These are phyloP conservation scores for Agriopis aurantiaria DNA, from an alignment of 2,888 invertebrate species.

Conservation along the genomic window DNA sequence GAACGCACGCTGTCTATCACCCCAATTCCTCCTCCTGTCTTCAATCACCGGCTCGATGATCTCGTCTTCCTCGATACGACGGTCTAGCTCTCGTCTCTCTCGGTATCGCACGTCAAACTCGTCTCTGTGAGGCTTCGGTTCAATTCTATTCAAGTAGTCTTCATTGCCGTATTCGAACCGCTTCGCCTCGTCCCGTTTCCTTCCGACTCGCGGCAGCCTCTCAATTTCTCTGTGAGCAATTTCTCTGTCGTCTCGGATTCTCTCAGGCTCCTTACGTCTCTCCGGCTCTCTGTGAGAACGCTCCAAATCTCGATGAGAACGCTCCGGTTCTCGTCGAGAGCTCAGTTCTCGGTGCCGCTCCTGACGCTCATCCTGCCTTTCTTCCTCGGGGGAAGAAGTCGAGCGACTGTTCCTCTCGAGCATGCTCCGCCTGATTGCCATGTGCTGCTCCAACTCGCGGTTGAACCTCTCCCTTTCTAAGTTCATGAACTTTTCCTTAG, in stretches of 20 bases:
- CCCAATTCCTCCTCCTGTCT: slow-evolving; percentile 77
- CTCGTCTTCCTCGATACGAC: slow-evolving; percentile 81
- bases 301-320: slow-evolving; percentile 75
- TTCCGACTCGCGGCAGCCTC: slow-evolving; percentile 77
- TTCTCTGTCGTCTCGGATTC: slow-evolving; percentile 64
- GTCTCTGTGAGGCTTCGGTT: slow-evolving; percentile 73
- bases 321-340: slow-evolving; percentile 79
- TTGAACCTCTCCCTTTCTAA: slow-evolving; percentile 90
- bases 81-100: slow-evolving; percentile 75
- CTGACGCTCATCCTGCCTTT: slow-evolving; percentile 81
- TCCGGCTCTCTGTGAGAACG: slow-evolving; percentile 71
- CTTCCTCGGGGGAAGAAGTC: slow-evolving; percentile 85
- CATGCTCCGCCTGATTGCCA: slow-evolving; percentile 83
- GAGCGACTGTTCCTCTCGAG: slow-evolving; percentile 83
- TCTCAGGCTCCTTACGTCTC: slow-evolving; percentile 72
- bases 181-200: slow-evolving; percentile 77
- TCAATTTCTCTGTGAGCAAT: slow-evolving; percentile 75
- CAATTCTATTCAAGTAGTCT: slow-evolving; percentile 76
- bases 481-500: slow-evolving; percentile 94
- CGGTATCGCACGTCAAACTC: slow-evolving; percentile 74
- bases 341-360: slow-evolving; percentile 76
- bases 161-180: slow-evolving; percentile 79
- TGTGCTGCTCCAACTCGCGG: slow-evolving; percentile 84
- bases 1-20: slow-evolving; percentile 77
- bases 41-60: slow-evolving; percentile 80